Base-by-base conservation (phyloP, 2,797 vertebrate genomes). In the Pagetopsis macropterus region DNA sequence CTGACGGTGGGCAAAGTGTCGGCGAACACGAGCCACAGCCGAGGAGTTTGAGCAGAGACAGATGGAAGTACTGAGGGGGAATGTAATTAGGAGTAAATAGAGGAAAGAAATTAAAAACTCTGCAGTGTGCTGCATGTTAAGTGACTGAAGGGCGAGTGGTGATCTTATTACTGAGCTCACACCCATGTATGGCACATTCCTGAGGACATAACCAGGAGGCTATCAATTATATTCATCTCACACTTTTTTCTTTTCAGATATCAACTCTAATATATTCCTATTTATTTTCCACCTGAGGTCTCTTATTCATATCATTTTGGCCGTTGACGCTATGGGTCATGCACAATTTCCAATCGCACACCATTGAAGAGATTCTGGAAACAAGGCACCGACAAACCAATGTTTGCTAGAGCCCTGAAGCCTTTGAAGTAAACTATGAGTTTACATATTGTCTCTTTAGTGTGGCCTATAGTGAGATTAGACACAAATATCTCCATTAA, bases 41-140 rank as follows among this genome's bases (percentile, higher is more conserved):
- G 49, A 16, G 1, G 52, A 71, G 66, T 46, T 58, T 68, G 19
- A 66, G 45, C 43, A 46, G 59, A 69, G 57, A 76, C 72, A 72
- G 69, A 76, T 72, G 76, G 76, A 50, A 27, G 64, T 17, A 27
- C 52, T 74, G 46, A 46, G 56, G 62, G 49, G 58, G 60, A 62
- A 62, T n/a, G 60, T 60, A 65, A 61, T 56, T 62, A 62, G 70
- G 44, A 70, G 58, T 56, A 70, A 70, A 70, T 52, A 67, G 71
- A 55, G 65, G 14, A 48, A 37, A 70, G 62, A 75, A 71, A 80
- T 80, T 61, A 72, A 73, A 73, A 65, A 63, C 59, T 49, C 5
- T 0, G 57, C 56, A 19, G 56, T 41, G 57, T 75, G 57, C 51
- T 52, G 72, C 62, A 66, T 75, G 61, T 61, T 51, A 57, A 70